Conservation (phyloP, 2,888 invertebrate genomes). For the Lymantria dispar region DNA sequence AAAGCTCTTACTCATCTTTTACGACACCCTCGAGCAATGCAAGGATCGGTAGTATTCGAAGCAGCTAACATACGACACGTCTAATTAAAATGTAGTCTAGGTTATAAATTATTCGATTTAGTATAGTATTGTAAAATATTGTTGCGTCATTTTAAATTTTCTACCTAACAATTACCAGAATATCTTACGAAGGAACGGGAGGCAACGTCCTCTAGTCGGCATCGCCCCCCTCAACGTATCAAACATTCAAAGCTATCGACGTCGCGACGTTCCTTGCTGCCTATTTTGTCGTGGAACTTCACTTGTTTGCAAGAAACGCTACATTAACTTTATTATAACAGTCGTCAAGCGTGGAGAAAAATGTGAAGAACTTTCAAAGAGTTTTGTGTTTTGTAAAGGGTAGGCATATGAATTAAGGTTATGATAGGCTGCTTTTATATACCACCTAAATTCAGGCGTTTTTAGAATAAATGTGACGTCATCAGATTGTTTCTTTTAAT, state of each 20-base stretch:
- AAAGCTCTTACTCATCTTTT: too few relatives aligned
- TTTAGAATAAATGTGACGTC: too few relatives aligned
- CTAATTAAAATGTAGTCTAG: too few relatives aligned
- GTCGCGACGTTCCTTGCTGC: conserved; percentile 23
- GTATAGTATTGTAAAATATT: neutral
- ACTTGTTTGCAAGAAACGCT: conserved; percentile 43
- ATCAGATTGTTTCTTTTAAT: too few relatives aligned
- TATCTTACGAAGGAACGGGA: neutral
- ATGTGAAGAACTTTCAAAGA: conserved; percentile 16
- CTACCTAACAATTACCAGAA: neutral
- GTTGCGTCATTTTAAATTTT: conserved; percentile 2
- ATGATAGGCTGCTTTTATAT: too few relatives aligned
- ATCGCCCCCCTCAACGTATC: conserved; percentile 30
- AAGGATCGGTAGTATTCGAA: too few relatives aligned
- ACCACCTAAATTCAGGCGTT: too few relatives aligned
- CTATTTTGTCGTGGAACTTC: conserved; percentile 44
- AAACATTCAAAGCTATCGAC: conserved; percentile 54
- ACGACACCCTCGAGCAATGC: too few relatives aligned
- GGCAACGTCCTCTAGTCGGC: neutral
- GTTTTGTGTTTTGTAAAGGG: conserved; percentile 9
- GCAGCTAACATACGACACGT: too few relatives aligned
- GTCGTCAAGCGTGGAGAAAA: conserved; percentile 31
- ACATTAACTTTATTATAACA: conserved; percentile 46
- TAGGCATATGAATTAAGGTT: conserved; percentile 1
- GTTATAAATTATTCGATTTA: too few relatives aligned